Base-by-base conservation (phyloP, 2,797 vertebrate genomes). In the Pangasius djambal region DNA sequence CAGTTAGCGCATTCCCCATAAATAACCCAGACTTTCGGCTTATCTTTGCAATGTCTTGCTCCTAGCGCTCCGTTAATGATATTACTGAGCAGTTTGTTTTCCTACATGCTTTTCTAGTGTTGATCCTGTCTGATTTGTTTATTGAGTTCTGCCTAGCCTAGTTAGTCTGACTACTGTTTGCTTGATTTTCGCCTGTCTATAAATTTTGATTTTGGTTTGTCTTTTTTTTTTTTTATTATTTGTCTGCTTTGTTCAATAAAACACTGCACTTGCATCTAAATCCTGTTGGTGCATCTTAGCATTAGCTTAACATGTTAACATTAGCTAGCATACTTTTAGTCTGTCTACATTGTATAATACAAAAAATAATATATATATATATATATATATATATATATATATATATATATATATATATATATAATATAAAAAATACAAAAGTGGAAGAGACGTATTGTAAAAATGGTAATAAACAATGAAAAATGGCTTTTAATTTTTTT, bases 71-170 rank as follows among this genome's bases (percentile, higher is more conserved):
- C n/a, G 34, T 28, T 84, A 84, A 84, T 69, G 4, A 70, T 85
- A n/a, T 25, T 69, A 34, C 65, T 55, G 83, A 52, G n/a, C 83
- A 31, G 63, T 31, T 84, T 70, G 28, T 85, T 28, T 55, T 70
- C 44, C 83, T 85, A 13, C 48, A 34, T 7, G 18, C 16, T 55
- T 50, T 20, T 52, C 65, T 69, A 31, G 8, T 34, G 70, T 85
- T 7, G 18, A 85, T 85, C 44, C 40, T 6, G 15, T 67, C 40
- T 34, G 48, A 12, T 34, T 70, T 20, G 8, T 57, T 85, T 52
- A 55, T 85, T 34, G 18, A 69, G 4, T 55, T 55, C 67, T 72
- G 20, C 48, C 22, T 67, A 25, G 8, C n/a, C 20, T 69, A 6
- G 48, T 25, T 70, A 25, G 55, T 34, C 50, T 70, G 18, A 37